Evolutionary conservation across 1,140 invertebrate genomes (phyloP), one percentile per base, ranked within the genome.

Genomic region (Pomacea maculata): DNA sequence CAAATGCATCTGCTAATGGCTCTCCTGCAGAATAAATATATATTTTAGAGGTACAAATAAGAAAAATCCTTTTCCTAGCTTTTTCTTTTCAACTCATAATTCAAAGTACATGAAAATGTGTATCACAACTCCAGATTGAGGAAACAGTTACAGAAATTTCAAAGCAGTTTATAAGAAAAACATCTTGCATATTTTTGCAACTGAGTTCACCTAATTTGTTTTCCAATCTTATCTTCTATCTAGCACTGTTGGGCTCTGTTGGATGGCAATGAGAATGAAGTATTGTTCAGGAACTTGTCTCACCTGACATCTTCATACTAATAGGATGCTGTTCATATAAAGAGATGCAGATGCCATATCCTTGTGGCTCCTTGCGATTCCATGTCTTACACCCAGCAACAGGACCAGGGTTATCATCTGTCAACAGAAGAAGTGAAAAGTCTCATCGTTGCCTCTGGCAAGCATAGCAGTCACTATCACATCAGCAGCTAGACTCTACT

Each of bases 1-100:
- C 96, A 92, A 96, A 98, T 85, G 96, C 95, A 92, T 98, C 97
- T 21, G 97, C 97, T 83, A 98, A 95, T 21, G 97, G 97, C 89
- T 96, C 95, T 10, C 97, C 96, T 92, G 84, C 45, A 89, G 70
- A 74, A 78, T 64, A 73, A 21, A 21, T 70, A 70, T 45, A 54
- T 54, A 0, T 70, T 64, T 63, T 8, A 73, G 9, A 73, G 71
- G 29, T 29, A 61, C 57, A 61, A 61, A 61, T 61, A 61, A 3
- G 57, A 8, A 11, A 11, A 61, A 61, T 61, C 57, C 4, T 1
- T 61, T 61, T 61, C 57, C 57, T 61, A 6, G 57, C 57, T 61
- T 61, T 61, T 17, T 17, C 57, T 17, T 61, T 61, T 8, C 8
- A 45, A 61, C 15, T 17, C 57, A 61, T 61, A 61, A 61, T 61